Evolutionary conservation across 23 tunicate species (phyloP).

Genomic region (Diplosoma virens): DNA sequence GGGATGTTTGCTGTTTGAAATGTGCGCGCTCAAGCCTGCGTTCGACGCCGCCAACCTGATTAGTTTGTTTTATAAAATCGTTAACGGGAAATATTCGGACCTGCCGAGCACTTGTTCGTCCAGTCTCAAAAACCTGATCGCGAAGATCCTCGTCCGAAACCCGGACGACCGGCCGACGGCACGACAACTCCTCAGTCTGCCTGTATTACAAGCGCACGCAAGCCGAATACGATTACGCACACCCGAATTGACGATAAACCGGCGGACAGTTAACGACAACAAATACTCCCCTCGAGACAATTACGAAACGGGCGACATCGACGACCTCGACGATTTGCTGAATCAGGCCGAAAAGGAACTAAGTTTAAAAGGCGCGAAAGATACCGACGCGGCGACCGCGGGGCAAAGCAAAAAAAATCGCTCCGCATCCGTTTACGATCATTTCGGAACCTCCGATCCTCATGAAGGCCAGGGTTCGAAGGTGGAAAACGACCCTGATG

Average conservation of each 20-base stretch:
- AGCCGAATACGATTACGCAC: constrained; percentile 7
- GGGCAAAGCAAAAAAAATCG: background rate
- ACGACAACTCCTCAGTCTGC: constrained; percentile 17
- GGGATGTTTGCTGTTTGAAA: constrained; percentile 82
- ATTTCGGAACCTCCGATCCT: background rate
- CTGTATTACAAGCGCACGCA: constrained; percentile 26
- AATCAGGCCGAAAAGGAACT: constrained; percentile 27
- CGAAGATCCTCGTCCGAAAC: constrained; percentile 48
- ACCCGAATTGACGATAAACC: constrained; percentile 13
- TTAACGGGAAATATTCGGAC: constrained; percentile 64
- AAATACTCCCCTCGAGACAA: background rate
- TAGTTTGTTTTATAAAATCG: constrained; percentile 89
- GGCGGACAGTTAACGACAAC: background rate
- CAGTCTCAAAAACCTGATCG: constrained; percentile 31
- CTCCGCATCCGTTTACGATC: constrained; percentile 38
- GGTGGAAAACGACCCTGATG: constrained; percentile 20
- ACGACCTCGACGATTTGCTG: constrained; percentile 38
- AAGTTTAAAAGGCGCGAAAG: background rate
- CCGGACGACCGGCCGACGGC: constrained; percentile 80
- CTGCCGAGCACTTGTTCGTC: constrained; percentile 50
- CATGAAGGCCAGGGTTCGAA: constrained; percentile 1
- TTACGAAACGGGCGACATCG: constrained; percentile 2
- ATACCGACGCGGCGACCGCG: background rate
- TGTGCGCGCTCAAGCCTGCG: constrained; percentile 85
- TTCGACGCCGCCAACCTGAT: constrained; percentile 90